These are phyloP conservation scores for Drosophila quadrilineata DNA, from an alignment of 1,140 invertebrate genomes.

Conservation along the genomic window DNA sequence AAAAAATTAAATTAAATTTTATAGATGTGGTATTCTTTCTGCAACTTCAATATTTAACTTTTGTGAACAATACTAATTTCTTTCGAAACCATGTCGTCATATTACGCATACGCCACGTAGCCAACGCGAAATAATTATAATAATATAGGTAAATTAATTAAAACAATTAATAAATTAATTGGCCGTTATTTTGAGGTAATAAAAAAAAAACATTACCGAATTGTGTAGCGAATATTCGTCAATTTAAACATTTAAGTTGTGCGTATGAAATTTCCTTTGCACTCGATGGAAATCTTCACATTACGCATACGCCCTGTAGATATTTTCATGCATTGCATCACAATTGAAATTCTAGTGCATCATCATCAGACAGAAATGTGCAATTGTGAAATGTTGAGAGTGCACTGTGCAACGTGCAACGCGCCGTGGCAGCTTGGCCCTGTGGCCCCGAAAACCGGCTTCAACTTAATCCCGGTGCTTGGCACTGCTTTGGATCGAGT, in stretches of 20 bases:
- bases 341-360: constrained; percentile 45
- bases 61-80: too few relatives aligned
- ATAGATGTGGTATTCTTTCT: too few relatives aligned
- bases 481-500: constrained; percentile 43
- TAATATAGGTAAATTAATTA: too few relatives aligned
- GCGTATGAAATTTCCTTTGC: too few relatives aligned
- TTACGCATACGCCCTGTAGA: constrained; percentile 9
- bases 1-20: too few relatives aligned
- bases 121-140: too few relatives aligned
- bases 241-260: too few relatives aligned
- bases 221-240: too few relatives aligned
- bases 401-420: not conserved
- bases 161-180: not conserved
- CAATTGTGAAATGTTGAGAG: constrained; percentile 50
- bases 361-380: constrained; percentile 38
- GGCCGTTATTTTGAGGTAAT: too few relatives aligned
- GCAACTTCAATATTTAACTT: too few relatives aligned
- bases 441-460: constrained; percentile 31
- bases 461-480: constrained; percentile 36
- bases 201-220: too few relatives aligned
- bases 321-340: constrained; percentile 13
- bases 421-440: constrained; percentile 5
- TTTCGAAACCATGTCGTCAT: too few relatives aligned
- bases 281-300: constrained; percentile 1
- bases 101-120: not conserved